Evolutionary conservation across 2,888 invertebrate genomes (phyloP).

Genomic region (Chrysotoxum bicinctum): DNA sequence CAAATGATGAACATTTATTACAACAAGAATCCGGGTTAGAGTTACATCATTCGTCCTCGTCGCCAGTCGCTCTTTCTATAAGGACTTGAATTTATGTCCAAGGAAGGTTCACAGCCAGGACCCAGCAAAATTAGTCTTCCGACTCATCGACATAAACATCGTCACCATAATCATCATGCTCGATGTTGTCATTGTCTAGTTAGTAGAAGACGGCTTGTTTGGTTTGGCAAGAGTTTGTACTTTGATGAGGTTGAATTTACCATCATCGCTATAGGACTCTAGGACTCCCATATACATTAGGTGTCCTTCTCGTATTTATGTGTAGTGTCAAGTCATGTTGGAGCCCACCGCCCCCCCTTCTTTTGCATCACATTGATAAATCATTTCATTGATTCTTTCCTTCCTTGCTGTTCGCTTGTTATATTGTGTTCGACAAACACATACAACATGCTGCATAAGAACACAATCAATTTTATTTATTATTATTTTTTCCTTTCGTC

Average conservation of each 20-base stretch:
- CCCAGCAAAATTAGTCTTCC: slow-evolving; percentile 56
- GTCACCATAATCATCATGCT: slow-evolving; percentile 26
- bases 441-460: neutral
- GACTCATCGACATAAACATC: slow-evolving; percentile 52
- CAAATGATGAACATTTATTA: slow-evolving; percentile 71
- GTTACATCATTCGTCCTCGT: slow-evolving; percentile 66
- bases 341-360: neutral
- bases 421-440: neutral
- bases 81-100: slow-evolving; percentile 1
- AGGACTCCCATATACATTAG: neutral
- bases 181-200: slow-evolving; percentile 24
- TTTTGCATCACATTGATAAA: slow-evolving; percentile 44
- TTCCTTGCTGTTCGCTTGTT: neutral
- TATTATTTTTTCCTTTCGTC: too few relatives aligned
- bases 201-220: neutral
- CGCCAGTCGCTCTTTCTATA: neutral
- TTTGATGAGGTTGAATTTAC: slow-evolving; percentile 60
- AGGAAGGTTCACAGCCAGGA: slow-evolving; percentile 8
- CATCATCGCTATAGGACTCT: neutral
- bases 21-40: slow-evolving; percentile 69
- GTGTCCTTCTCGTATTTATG: neutral
- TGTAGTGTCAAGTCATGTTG: neutral
- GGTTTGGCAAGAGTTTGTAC: slow-evolving; percentile 21
- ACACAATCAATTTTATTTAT: slow-evolving; percentile 9
- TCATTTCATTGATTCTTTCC: slow-evolving; percentile 66